Evolutionary conservation across 2,113 vertebrate species (phyloP).

Genomic region (Machaerirhynchus nigripectus): DNA sequence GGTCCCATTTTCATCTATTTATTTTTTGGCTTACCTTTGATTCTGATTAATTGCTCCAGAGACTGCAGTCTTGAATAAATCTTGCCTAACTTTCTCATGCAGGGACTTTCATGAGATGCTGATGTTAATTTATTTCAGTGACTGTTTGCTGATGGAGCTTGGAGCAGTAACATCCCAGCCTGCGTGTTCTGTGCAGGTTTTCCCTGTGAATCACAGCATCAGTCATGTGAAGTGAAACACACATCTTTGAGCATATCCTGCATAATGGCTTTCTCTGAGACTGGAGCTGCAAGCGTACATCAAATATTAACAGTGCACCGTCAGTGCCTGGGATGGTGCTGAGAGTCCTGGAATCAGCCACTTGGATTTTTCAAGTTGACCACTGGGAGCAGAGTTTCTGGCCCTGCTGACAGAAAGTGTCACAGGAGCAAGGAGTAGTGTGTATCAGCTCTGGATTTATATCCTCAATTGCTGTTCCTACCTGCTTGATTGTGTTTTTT

Average conservation of each 20-base stretch:
- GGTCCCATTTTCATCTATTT: background rate
- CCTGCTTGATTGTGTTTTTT: background rate
- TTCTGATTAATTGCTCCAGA: background rate
- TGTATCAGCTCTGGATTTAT: background rate
- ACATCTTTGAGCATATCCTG: background rate
- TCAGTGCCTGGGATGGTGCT: background rate
- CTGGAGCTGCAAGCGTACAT: background rate
- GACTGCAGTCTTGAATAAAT: slow-evolving; percentile 14
- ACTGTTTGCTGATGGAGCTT: background rate
- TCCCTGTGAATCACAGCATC: slow-evolving; percentile 6
- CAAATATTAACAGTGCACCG: background rate
- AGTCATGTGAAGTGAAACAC: background rate
- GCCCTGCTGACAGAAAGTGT: background rate
- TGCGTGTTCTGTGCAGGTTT: background rate
- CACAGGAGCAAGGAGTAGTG: background rate
- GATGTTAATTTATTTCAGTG: background rate
- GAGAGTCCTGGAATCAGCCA: background rate
- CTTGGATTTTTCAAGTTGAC: background rate
- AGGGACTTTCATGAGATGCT: background rate
- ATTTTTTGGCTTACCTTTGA: slow-evolving; percentile 14
- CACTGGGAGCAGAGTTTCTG: background rate
- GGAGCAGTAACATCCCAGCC: background rate
- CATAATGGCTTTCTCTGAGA: slow-evolving; percentile 13
- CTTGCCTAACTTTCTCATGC: background rate
- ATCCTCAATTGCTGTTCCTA: background rate